Base-by-base conservation (phyloP, 2,888 invertebrate species). In the Chloroclystis v-ata region DNA sequence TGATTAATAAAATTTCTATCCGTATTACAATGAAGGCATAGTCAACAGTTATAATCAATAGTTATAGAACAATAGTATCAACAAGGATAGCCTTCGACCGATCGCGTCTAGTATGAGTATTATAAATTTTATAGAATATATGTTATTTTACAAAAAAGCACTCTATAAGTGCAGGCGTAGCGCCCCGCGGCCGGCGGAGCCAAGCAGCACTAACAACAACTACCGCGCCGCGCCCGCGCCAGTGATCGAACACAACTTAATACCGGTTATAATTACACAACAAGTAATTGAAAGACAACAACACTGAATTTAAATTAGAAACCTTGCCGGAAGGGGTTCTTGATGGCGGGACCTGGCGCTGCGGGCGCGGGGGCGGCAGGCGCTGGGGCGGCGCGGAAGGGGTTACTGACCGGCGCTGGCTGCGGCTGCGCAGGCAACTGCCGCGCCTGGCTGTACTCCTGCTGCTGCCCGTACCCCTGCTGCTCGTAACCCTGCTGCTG, bases 261-360 rank as follows among this genome's bases (percentile, higher is more conserved):
- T 37, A 72, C 83, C 78, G 78, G 82, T 82, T 82, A 86, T 78
- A 84, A 85, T 75, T 86, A 86, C 79, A 86, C 86, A 87, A 87
- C 86, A 87, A 86, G 80, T 82, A 78, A 72, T 81, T 80, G 60
- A 79, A 78, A 82, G 75, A 82, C 82, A 85, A 86, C 83, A 83
- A 83, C 80, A 82, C 70, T 72, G 71, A 80, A 72, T 65, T 62
- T 61, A 58, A 64, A 73, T 79, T 86, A 91, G 84, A 94, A 93
- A 78, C 94, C 94, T 91, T 94, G 94, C 76, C 95, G 92, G 88
- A 95, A 95, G 52, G 95, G 94, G 84, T 94, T 94, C 67, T 92
- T 91, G 67, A 91, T 90, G 43, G 86, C 65, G 47, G 74, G 83
- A 82, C 67, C 52, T 85, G 69, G 87, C 1, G 73, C 57, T 1